These are phyloP conservation scores for Equus quagga DNA, from an alignment of 2,113 vertebrate species.

Conservation along the genomic window DNA sequence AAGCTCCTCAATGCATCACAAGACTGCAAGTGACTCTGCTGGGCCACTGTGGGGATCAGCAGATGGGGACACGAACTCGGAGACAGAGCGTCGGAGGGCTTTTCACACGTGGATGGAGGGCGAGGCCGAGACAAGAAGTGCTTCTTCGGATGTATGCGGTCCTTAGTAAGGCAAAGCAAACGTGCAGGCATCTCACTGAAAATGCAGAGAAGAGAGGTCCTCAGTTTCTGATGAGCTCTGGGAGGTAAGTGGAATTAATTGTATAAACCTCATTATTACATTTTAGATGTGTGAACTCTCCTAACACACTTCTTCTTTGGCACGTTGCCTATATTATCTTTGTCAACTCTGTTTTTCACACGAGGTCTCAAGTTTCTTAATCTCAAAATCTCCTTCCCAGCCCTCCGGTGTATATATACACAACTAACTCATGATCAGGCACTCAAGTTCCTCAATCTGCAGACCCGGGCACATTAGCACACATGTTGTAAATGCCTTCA, in stretches of 20 bases:
- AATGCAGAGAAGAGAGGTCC: neutral
- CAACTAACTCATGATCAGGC: rapidly evolving
- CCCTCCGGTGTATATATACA: rapidly evolving
- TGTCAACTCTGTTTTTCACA: neutral
- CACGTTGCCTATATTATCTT: neutral
- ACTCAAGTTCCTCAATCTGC: neutral
- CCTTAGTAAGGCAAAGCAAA: neutral
- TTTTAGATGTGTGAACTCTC: neutral
- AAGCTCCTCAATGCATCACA: neutral
- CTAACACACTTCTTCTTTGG: neutral
- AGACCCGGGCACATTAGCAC: rapidly evolving
- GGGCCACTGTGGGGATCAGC: neutral
- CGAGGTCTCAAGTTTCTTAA: neutral
- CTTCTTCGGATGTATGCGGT: rapidly evolving
- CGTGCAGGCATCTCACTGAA: neutral
- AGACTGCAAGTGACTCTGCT: neutral
- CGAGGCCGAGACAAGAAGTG: neutral
- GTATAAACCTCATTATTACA: neutral
- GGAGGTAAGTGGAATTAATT: no score
- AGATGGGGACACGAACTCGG: neutral
- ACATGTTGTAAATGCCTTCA: rapidly evolving
- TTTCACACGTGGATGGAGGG: neutral
- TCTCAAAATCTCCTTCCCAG: neutral
- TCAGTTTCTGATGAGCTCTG: neutral
- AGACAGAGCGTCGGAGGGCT: neutral